Conservation (phyloP, 2,888 invertebrate genomes). For the Drosophila demipolita region DNA sequence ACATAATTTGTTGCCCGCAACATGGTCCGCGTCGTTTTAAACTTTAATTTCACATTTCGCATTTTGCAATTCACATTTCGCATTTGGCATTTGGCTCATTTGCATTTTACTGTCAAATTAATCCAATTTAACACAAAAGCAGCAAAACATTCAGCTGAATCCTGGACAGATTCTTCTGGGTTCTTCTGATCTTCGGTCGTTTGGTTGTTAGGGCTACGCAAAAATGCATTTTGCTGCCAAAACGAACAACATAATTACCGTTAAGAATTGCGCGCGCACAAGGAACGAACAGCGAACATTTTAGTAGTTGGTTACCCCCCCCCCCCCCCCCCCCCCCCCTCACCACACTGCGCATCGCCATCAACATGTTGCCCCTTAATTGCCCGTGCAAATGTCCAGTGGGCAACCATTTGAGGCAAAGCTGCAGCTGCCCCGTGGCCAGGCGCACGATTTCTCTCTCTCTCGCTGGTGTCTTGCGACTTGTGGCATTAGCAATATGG, state of each 20-base stretch:
- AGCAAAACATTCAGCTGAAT: conserved; percentile 10
- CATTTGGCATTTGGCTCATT: conserved; percentile 78
- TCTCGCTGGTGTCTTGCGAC: conserved; percentile 7
- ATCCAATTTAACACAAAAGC: conserved; percentile 78
- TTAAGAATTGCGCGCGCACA: conserved; percentile 73
- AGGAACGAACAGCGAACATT: conserved; percentile 38
- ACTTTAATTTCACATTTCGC: conserved; percentile 72
- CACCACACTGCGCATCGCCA: neutral
- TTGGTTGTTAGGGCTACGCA: conserved; percentile 72
- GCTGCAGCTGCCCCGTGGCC: conserved; percentile 39
- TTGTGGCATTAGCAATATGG: conserved; percentile 78
- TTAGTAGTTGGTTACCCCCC: conserved; percentile 24
- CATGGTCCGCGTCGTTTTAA: conserved; percentile 50
- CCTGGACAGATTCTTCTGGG: neutral
- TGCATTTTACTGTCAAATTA: conserved; percentile 81
- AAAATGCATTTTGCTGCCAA: conserved; percentile 77
- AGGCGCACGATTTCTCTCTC: conserved; percentile 51
- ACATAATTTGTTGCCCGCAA: conserved; percentile 80
- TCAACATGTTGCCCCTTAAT: conserved; percentile 58
- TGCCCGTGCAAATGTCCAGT: conserved; percentile 68
- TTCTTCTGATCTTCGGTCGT: neutral
- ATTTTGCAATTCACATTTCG: conserved; percentile 69
- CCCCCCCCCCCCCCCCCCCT: neutral
- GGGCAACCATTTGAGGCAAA: conserved; percentile 65
- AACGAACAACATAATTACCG: conserved; percentile 81